Conservation (phyloP, 64 coral and sea anemone genomes). For the Stylophora pistillata region DNA sequence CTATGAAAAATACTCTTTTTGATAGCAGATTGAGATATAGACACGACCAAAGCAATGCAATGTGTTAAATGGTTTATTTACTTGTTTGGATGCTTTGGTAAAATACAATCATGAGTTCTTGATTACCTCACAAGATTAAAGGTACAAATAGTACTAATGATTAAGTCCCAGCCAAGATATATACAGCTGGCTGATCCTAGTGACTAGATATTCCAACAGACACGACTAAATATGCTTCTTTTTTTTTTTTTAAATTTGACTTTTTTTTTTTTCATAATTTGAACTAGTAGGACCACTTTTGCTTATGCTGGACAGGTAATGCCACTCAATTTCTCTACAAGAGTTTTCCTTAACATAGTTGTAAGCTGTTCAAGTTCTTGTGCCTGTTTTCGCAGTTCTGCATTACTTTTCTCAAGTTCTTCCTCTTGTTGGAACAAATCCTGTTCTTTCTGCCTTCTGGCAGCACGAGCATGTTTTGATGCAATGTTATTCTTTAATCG, state of each 20-base stretch:
- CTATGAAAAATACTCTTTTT: no score
- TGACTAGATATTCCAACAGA: neutral
- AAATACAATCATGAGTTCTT: neutral
- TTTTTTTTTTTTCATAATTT: neutral
- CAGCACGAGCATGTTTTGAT: conserved; percentile 74
- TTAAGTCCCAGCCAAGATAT: neutral
- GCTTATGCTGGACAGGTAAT: conserved; percentile 24
- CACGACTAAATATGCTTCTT: neutral
- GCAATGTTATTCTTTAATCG: conserved; percentile 96
- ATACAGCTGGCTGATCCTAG: neutral
- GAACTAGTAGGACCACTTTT: neutral
- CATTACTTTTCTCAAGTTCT: conserved; percentile 67
- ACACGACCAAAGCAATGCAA: neutral
- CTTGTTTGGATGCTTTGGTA: neutral
- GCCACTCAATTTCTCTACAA: conserved; percentile 72
- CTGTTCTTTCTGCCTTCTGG: conserved; percentile 65
- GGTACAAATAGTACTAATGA: neutral
- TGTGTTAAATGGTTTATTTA: neutral
- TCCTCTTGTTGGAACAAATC: conserved; percentile 81
- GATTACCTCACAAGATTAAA: neutral
- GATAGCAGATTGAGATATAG: no score
- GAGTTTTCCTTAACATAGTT: conserved; percentile 57
- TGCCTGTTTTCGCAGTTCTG: conserved; percentile 56
- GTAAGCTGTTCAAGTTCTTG: conserved; percentile 71
- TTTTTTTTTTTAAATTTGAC: neutral